These are phyloP conservation scores for Scolanthus callimorphus DNA, from an alignment of 92 coral and sea anemone genomes.

Conservation along the genomic window DNA sequence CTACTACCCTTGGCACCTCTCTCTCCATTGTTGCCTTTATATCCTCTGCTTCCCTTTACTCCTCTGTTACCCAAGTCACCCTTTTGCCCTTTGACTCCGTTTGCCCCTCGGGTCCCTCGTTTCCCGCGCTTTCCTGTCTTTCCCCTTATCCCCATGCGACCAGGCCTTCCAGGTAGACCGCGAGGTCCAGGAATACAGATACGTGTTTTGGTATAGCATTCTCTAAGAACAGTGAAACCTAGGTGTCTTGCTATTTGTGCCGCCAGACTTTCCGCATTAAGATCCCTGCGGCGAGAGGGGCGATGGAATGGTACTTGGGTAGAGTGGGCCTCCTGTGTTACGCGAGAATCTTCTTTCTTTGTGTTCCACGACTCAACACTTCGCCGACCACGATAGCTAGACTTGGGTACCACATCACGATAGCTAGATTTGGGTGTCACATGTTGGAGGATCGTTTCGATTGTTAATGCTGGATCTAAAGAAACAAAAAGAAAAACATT, in stretches of 20 bases:
- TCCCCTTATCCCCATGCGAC: slow-evolving; percentile 22
- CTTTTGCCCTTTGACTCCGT: slow-evolving; percentile 16
- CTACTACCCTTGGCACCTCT: slow-evolving; percentile 14
- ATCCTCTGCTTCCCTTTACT: slow-evolving; percentile 14
- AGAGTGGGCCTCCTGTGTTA: too few relatives aligned
- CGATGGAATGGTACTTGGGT: too few relatives aligned
- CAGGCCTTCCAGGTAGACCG: slow-evolving; percentile 31
- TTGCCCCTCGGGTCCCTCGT: slow-evolving; percentile 19
- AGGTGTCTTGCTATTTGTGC: neutral
- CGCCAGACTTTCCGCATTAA: neutral
- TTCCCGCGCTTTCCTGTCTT: slow-evolving; percentile 11
- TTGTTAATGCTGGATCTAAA: too few relatives aligned
- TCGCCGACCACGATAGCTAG: too few relatives aligned
- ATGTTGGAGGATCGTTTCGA: too few relatives aligned
- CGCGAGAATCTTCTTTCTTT: too few relatives aligned
- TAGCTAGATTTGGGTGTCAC: too few relatives aligned
- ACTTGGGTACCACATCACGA: too few relatives aligned
- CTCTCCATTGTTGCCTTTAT: slow-evolving; percentile 1
- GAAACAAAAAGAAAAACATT: too few relatives aligned
- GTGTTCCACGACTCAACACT: too few relatives aligned
- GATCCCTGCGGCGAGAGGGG: too few relatives aligned
- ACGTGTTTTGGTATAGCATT: neutral
- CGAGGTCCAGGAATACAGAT: slow-evolving; percentile 24
- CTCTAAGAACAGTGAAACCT: neutral
- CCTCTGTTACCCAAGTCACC: slow-evolving; percentile 12